Conservation (phyloP, 2,888 invertebrate species). For the Anodontia alba region DNA sequence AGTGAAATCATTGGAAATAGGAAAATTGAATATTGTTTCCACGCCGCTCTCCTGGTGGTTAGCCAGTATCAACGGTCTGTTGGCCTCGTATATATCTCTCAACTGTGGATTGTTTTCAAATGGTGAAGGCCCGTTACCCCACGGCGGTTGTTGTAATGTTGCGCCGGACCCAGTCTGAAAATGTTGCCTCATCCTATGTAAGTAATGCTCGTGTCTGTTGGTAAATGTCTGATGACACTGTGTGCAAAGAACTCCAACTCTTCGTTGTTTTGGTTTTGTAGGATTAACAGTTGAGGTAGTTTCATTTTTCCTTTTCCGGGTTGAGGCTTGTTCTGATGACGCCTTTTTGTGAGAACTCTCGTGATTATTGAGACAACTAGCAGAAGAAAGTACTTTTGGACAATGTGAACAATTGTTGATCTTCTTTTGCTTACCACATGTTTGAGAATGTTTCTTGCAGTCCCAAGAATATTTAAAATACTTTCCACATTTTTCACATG, state of each 20-base stretch:
- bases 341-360: not conserved
- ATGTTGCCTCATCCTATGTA: not conserved
- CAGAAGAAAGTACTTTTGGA: not conserved
- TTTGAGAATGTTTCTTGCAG: not conserved
- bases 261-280: not conserved
- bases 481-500: not conserved
- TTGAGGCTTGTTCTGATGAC: not conserved
- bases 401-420: not conserved
- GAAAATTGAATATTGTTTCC: not conserved
- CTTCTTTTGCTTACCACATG: not conserved
- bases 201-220: not conserved
- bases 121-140: not conserved
- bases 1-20: not conserved
- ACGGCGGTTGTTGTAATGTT: not conserved
- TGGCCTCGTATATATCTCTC: not conserved
- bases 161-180: not conserved
- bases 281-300: not conserved
- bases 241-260: not conserved
- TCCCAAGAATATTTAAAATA: not conserved
- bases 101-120: not conserved
- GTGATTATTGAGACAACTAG: not conserved
- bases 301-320: not conserved
- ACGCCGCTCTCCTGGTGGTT: not conserved
- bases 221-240: not conserved
- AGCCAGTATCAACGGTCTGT: not conserved